phyloP scores from a whole-genome alignment of 2,888 invertebrate genomes.

The Scrobipalpa atriplicella region DNA sequence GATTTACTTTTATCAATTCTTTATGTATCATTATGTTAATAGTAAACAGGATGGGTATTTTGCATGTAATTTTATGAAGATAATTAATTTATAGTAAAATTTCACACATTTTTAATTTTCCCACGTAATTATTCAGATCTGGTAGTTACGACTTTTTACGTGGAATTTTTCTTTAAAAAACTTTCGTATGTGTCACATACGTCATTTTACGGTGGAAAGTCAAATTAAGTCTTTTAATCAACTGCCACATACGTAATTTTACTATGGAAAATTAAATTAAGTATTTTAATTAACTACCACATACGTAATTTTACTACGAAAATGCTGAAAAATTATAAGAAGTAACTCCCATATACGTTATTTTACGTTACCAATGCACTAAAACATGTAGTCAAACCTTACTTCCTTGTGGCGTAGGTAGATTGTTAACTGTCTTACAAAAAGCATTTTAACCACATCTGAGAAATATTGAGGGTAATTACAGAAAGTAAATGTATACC shows the following conservation, averaged over 20 bases:
- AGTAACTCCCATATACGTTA: neutral
- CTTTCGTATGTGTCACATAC: neutral
- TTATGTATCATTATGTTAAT: neutral
- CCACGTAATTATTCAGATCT: neutral
- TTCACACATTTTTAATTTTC: neutral
- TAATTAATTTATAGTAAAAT: neutral
- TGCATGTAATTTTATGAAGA: neutral
- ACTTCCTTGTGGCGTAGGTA: too few species aligned
- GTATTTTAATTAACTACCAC: neutral
- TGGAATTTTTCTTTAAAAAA: neutral
- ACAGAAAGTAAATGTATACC: too few species aligned
- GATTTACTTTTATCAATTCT: neutral
- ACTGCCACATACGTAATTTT: neutral
- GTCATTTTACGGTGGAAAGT: neutral
- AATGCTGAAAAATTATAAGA: too few species aligned
- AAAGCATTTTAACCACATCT: too few species aligned
- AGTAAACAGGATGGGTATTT: neutral
- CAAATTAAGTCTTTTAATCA: neutral
- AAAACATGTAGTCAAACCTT: too few species aligned
- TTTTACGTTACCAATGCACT: neutral
- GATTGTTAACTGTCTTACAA: too few species aligned
- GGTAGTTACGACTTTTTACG: neutral
- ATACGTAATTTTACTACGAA: too few species aligned
- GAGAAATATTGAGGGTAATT: too few species aligned
- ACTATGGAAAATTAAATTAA: neutral